These are phyloP conservation scores for Linnaemya vulpina DNA, from an alignment of 2,888 invertebrate species.

Conservation along the genomic window DNA sequence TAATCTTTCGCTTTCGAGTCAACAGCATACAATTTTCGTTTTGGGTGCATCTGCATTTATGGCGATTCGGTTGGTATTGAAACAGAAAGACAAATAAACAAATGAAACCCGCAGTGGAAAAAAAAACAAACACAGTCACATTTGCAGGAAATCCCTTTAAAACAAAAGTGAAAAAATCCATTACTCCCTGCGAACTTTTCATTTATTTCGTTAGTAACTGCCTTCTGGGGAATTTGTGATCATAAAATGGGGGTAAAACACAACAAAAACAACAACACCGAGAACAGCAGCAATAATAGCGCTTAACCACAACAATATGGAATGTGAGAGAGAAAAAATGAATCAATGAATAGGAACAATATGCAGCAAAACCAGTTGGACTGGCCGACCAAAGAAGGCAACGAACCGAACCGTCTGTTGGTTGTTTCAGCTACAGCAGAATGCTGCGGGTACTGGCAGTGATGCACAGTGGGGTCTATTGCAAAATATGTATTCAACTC, in stretches of 20 bases:
- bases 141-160: conserved; percentile 61
- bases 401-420: conserved; percentile 33
- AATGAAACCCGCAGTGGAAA: conserved; percentile 47
- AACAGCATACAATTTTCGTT: conserved; percentile 13
- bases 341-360: conserved; percentile 52
- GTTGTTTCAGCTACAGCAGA: conserved; percentile 31
- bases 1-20: conserved; percentile 6
- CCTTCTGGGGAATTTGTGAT: conserved; percentile 54
- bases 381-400: conserved; percentile 25
- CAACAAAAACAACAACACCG: conserved; percentile 9
- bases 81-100: conserved; percentile 47
- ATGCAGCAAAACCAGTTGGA: conserved; percentile 55
- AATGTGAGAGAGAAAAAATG: conserved; percentile 31
- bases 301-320: conserved; percentile 63
- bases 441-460: conserved; percentile 36
- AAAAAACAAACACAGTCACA: conserved; percentile 29
- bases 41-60: conserved; percentile 22
- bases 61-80: conserved; percentile 34
- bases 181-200: conserved; percentile 49
- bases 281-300: conserved; percentile 25
- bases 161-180: conserved; percentile 60
- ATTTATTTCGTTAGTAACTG: conserved; percentile 48
- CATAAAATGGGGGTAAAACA: conserved; percentile 21
- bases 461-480: conserved; percentile 4
- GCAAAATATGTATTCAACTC: background rate